Conservation (phyloP, 2,888 invertebrate genomes). For the Drosophila paracracens region DNA sequence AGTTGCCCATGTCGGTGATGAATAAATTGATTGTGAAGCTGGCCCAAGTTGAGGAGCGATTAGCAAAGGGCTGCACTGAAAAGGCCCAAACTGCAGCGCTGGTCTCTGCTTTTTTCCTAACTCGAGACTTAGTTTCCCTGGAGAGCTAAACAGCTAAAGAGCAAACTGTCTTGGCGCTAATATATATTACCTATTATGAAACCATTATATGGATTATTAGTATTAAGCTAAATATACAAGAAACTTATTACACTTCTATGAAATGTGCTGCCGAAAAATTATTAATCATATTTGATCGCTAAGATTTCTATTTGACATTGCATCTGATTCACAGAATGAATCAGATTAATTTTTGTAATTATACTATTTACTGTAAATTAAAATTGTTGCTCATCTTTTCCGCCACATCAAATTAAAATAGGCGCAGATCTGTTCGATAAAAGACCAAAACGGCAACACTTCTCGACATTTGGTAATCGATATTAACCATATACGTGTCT, state of each 20-base stretch:
- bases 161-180: background rate
- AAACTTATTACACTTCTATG: background rate
- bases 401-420: background rate
- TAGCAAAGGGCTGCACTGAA: conserved; percentile 95
- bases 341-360: background rate
- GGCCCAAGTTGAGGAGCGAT: conserved; percentile 94
- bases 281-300: background rate
- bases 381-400: background rate
- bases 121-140: conserved; percentile 87
- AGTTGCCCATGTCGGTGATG: conserved; percentile 92
- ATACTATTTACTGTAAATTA: background rate
- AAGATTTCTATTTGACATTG: background rate
- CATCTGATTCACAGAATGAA: background rate
- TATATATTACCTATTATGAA: conserved; percentile 2
- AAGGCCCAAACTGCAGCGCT: conserved; percentile 95
- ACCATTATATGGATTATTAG: background rate
- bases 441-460: background rate
- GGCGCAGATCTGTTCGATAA: background rate
- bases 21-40: conserved; percentile 93
- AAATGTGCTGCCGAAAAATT: background rate
- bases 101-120: conserved; percentile 93
- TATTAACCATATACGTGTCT: background rate
- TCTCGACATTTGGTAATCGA: background rate
- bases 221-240: background rate
- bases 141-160: conserved; percentile 62